These are phyloP conservation scores for Hyaena hyaena DNA, from an alignment of 2,113 vertebrate genomes.

Conservation along the genomic window DNA sequence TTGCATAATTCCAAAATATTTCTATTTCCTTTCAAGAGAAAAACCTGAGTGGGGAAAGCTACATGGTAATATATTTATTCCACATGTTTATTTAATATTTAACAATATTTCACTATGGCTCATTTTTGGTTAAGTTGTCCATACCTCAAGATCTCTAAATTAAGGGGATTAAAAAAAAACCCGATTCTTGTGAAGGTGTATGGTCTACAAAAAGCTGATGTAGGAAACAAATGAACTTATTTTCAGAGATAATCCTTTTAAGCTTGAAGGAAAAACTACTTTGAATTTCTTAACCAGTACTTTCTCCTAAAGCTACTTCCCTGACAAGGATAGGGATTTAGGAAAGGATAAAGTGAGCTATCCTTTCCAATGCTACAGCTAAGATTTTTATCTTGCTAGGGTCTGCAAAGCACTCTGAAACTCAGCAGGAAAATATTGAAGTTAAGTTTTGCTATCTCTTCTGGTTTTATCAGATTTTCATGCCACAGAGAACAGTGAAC, in stretches of 20 bases:
- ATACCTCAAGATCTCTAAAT: neutral
- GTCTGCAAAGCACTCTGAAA: neutral
- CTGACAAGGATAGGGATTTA: neutral
- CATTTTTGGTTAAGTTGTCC: neutral
- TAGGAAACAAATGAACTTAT: constrained; percentile 18
- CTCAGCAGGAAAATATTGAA: constrained; percentile 41
- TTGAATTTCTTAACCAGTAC: neutral
- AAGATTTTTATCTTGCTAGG: constrained; percentile 35
- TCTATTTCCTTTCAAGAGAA: neutral
- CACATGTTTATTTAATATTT: neutral
- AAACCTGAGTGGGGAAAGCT: neutral
- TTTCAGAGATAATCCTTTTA: constrained; percentile 32
- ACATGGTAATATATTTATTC: neutral
- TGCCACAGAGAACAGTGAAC: neutral
- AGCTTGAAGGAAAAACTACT: neutral
- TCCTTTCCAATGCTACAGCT: neutral
- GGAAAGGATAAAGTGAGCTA: neutral
- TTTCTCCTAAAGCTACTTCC: neutral
- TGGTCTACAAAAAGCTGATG: constrained; percentile 34
- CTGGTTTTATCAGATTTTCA: constrained; percentile 6
- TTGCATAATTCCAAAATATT: neutral
- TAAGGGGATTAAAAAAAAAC: constrained; percentile 35
- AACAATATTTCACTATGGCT: neutral
- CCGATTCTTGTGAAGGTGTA: neutral
- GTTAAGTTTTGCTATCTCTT: neutral